phyloP scores from a whole-genome alignment of 2,113 vertebrate genomes.

The Perca fluviatilis region DNA sequence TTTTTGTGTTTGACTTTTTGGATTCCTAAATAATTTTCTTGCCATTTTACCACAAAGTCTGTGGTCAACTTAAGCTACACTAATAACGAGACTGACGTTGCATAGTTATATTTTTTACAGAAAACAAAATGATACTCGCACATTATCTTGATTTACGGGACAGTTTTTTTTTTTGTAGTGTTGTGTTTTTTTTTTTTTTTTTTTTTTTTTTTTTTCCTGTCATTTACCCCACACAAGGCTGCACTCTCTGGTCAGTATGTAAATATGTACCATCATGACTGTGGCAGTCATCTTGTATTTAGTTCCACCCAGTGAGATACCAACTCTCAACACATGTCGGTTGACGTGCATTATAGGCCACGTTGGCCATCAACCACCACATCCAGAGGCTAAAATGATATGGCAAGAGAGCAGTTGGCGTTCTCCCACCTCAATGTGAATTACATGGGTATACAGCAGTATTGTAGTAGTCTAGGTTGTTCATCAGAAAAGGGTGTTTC shows the following conservation, averaged over 20 bases:
- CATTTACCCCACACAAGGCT: slow-evolving; percentile 59
- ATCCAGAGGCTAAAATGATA: slow-evolving; percentile 49
- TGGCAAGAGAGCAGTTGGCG: slow-evolving; percentile 60
- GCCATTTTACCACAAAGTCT: slow-evolving; percentile 71
- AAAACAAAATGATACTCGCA: slow-evolving; percentile 66
- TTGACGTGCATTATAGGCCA: slow-evolving; percentile 64
- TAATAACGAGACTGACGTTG: slow-evolving; percentile 84
- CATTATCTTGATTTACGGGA: slow-evolving; percentile 68
- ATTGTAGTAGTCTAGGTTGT: slow-evolving; percentile 81
- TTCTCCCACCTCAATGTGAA: slow-evolving; percentile 85
- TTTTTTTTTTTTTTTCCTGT: background rate
- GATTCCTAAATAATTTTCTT: slow-evolving; percentile 61
- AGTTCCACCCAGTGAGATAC: slow-evolving; percentile 67
- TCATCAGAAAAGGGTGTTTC: slow-evolving; percentile 52
- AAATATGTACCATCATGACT: slow-evolving; percentile 75
- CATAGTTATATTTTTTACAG: slow-evolving; percentile 82
- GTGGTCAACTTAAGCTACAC: slow-evolving; percentile 86
- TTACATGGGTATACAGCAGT: slow-evolving; percentile 81
- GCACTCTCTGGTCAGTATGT: slow-evolving; percentile 79
- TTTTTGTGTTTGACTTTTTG: slow-evolving; percentile 25
- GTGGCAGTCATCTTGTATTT: slow-evolving; percentile 61
- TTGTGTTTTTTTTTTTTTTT: background rate
- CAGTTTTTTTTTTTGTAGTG: slow-evolving; percentile 46
- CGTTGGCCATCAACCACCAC: slow-evolving; percentile 65
- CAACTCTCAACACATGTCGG: slow-evolving; percentile 65